A percentile compares a stretch with the other conserved stretches of the same genome.
These are phyloP conservation scores for Ataeniobius toweri DNA, from an alignment of 2,797 vertebrate species.

Conservation along the genomic window DNA sequence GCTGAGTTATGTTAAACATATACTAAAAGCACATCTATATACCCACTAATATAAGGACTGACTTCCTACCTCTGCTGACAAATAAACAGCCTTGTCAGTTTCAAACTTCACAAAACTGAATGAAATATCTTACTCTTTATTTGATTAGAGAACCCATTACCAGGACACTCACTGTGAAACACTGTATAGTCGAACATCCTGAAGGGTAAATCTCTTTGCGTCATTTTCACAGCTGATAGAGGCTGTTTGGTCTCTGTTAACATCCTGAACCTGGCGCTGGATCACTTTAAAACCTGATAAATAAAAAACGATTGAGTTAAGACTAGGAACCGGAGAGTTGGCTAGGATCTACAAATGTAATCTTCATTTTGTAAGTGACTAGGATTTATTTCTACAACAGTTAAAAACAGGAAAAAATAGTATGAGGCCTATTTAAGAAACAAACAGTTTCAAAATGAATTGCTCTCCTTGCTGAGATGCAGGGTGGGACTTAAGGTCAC, in stretches of 20 bases:
- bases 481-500: neutral
- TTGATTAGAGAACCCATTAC: neutral
- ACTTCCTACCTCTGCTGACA: neutral
- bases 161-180: neutral
- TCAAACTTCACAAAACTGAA: neutral
- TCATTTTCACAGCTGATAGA: conserved; percentile 39
- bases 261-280: neutral
- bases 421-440: neutral
- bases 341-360: neutral
- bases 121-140: neutral
- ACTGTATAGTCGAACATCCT: neutral
- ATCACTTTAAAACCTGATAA: conserved; percentile 29
- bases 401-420: neutral
- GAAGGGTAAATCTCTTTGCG: neutral
- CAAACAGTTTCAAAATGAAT: neutral
- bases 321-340: neutral
- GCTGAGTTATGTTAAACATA: too few species aligned
- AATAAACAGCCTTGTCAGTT: neutral
- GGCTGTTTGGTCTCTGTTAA: neutral
- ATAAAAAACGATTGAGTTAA: neutral
- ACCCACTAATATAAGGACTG: neutral
- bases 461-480: neutral
- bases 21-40: neutral
- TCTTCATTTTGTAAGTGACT: neutral
- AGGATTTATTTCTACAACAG: neutral